phyloP scores from a whole-genome alignment of 2,797 vertebrate species.

The Gambusia yucatana region DNA sequence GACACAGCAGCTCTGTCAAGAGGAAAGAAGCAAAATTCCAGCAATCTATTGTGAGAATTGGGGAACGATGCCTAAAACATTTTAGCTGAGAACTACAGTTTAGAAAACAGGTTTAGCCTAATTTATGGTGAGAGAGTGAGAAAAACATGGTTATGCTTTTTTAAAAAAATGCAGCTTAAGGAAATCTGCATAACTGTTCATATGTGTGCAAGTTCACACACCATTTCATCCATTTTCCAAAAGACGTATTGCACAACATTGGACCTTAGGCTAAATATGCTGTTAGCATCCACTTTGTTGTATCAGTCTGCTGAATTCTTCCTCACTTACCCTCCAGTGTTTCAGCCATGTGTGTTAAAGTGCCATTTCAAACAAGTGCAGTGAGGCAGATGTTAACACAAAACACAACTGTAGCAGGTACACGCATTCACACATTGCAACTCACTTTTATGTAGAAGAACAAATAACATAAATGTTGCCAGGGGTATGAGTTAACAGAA shows the following conservation, averaged over 20 bases:
- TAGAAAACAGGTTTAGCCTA: neutral
- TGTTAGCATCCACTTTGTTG: neutral
- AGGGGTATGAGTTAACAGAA: neutral
- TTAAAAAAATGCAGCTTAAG: neutral
- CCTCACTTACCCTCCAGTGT: constrained; percentile 37
- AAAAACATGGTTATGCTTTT: neutral
- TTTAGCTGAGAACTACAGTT: neutral
- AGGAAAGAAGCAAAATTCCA: neutral
- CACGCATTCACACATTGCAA: constrained; percentile 18
- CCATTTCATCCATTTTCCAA: neutral
- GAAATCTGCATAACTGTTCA: neutral
- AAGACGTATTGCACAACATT: neutral
- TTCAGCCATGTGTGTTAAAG: constrained; percentile 42
- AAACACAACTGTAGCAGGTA: constrained; percentile 40
- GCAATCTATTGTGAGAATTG: neutral
- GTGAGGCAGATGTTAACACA: constrained; percentile 18
- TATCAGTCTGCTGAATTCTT: constrained; percentile 29
- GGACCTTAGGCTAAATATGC: constrained; percentile 15
- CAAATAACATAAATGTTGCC: constrained; percentile 13
- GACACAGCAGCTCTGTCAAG: neutral
- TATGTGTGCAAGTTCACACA: neutral
- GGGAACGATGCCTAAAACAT: neutral
- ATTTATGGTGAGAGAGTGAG: neutral
- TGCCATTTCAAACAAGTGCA: constrained; percentile 41
- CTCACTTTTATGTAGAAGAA: constrained; percentile 35